phyloP scores from a whole-genome alignment of 2,888 invertebrate genomes.

The Chironomus riparius region DNA sequence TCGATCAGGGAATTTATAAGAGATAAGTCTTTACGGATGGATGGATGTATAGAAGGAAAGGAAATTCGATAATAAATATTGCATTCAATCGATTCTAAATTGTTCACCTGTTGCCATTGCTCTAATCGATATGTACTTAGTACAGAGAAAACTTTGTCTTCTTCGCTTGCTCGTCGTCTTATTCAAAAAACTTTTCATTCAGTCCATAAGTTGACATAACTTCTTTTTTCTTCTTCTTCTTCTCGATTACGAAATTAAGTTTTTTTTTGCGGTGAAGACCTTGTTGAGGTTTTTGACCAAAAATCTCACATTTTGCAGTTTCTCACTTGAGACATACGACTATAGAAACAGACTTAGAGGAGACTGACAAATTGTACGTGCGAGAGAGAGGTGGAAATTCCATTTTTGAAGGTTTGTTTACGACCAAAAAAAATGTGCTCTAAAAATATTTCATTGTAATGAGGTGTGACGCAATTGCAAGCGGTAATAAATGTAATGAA shows the following conservation, averaged over 20 bases:
- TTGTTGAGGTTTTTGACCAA: background rate
- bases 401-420: conserved; percentile 17
- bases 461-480: background rate
- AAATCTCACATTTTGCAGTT: background rate
- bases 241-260: background rate
- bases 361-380: background rate
- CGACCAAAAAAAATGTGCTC: background rate
- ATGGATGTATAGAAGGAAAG: too few relatives aligned
- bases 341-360: too few relatives aligned
- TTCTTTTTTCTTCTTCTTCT: background rate
- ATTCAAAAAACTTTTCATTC: background rate
- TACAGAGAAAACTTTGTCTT: background rate
- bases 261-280: background rate
- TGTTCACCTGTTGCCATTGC: conserved; percentile 13
- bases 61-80: conserved; percentile 6
- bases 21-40: too few relatives aligned
- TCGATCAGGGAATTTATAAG: too few relatives aligned
- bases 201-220: background rate
- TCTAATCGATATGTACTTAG: background rate
- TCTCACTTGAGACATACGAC: too few relatives aligned
- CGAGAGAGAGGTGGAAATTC: conserved; percentile 1
- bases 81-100: background rate
- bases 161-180: background rate
- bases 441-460: background rate
- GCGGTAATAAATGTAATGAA: background rate